Evolutionary conservation across 2,797 vertebrate genomes (phyloP).

Genomic region (Pampus argenteus): DNA sequence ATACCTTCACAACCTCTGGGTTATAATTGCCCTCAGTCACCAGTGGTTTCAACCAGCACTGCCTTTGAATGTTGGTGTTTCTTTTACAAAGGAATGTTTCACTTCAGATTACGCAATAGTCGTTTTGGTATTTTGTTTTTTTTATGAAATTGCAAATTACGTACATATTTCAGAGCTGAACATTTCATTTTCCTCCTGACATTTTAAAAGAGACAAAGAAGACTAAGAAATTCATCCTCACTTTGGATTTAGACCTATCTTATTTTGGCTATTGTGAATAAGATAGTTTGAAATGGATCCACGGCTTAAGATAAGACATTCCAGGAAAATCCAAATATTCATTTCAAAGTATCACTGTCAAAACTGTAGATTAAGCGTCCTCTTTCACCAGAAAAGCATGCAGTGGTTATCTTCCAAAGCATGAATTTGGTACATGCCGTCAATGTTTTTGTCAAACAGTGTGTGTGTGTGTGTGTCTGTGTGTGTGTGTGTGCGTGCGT

Average conservation of each 20-base stretch:
- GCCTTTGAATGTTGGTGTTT: constrained; percentile 11
- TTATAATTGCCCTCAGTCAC: constrained; percentile 16
- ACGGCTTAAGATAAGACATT: constrained; percentile 54
- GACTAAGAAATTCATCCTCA: constrained; percentile 14
- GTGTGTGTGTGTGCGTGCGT: no score
- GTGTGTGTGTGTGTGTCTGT: no score
- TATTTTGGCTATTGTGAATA: constrained; percentile 32
- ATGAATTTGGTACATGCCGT: constrained; percentile 20
- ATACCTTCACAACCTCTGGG: constrained; percentile 22
- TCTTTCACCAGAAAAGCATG: constrained; percentile 22
- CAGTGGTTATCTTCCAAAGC: constrained; percentile 29
- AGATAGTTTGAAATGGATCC: constrained; percentile 45
- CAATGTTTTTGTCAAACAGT: constrained; percentile 34
- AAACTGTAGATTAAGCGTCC: constrained; percentile 36
- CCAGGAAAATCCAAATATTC: constrained; percentile 23
- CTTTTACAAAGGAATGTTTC: constrained; percentile 1
- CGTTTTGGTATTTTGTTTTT: background rate
- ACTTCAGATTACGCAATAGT: background rate
- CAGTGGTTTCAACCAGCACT: constrained; percentile 19
- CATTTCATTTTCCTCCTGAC: background rate
- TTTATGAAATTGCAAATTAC: background rate
- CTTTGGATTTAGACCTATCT: constrained; percentile 6
- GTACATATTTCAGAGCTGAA: constrained; percentile 1
- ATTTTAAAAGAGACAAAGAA: constrained; percentile 17
- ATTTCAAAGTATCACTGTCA: constrained; percentile 41